These are phyloP conservation scores for Sturnira hondurensis DNA, from an alignment of 2,113 vertebrate genomes.

Conservation along the genomic window DNA sequence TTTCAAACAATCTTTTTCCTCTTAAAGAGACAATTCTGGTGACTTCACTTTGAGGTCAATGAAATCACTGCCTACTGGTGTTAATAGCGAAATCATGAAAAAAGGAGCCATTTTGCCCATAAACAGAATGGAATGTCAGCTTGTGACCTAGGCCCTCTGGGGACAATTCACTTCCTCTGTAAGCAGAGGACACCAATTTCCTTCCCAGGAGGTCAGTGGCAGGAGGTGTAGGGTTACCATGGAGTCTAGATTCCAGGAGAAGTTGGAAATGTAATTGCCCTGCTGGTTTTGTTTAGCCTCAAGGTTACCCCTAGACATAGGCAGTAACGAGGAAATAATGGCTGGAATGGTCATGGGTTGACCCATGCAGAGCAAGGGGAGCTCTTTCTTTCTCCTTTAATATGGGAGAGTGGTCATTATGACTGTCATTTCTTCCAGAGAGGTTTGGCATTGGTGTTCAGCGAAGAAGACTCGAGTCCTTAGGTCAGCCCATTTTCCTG, in stretches of 20 bases:
- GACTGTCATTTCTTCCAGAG: background rate
- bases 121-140: background rate
- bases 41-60: background rate
- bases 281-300: constrained; percentile 47
- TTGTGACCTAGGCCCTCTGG: background rate
- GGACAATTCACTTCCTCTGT: background rate
- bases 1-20: background rate
- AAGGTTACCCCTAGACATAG: background rate
- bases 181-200: constrained; percentile 23
- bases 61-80: background rate
- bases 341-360: background rate
- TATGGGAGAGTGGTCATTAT: background rate
- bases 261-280: constrained; percentile 41
- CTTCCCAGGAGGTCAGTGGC: constrained; percentile 61
- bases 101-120: background rate
- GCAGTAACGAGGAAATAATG: background rate
- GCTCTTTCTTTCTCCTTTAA: background rate
- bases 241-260: constrained; percentile 53
- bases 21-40: background rate
- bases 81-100: background rate
- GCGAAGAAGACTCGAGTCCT: background rate
- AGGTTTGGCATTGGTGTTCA: background rate
- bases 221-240: constrained; percentile 60
- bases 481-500: background rate
- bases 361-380: background rate